Evolutionary conservation across 2,113 vertebrate genomes (phyloP), one percentile per base, ranked within the genome.

Genomic region (Sinocyclocheilus grahami): DNA sequence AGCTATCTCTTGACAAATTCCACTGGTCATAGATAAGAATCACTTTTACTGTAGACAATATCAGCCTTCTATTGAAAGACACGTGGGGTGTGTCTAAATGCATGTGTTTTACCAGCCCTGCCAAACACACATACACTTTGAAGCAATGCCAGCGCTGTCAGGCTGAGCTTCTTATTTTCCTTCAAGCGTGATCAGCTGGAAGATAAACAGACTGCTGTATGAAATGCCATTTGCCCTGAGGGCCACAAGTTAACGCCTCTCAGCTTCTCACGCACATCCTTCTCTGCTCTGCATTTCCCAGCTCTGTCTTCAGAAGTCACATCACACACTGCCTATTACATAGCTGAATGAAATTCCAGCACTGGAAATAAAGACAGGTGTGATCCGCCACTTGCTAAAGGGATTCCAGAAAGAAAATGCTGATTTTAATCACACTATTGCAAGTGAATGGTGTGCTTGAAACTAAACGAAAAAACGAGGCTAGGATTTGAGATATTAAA

Each of bases 241-340:
- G 79, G 79, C 58, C 5, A 18, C 60, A 65, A 46, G 60, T 5
- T 48, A 27, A 48, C n/a, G 58, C n/a, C 33, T 65, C 37, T 48
- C 4, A 6, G 18, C 75, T 86, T 86, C 84, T 86, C 76, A 86
- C 76, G 84, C 76, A 86, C 76, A 86, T 7, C 42, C 9, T 22
- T 33, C 55, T 46, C 39, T 4, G 7, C 37, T 76, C 42, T n/a
- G 55, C 53, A 39, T 79, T 79, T 55, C 55, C 53, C 55, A 62
- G 55, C 4, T n/a, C 3, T 1, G 3, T 39, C 5, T n/a, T 79
- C 20, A 79, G 33, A 78, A 79, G 30, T n/a, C 27, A 58, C 30
- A 51, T 76, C 30, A 37, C 18, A 58, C 0, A 5, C 4, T 76
- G 22, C n/a, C 72, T 75, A n/a, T 46, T 46, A 75, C 46, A 74